Evolutionary conservation across 2,797 vertebrate genomes (phyloP).

Genomic region (Rousettus madagascariensis): DNA sequence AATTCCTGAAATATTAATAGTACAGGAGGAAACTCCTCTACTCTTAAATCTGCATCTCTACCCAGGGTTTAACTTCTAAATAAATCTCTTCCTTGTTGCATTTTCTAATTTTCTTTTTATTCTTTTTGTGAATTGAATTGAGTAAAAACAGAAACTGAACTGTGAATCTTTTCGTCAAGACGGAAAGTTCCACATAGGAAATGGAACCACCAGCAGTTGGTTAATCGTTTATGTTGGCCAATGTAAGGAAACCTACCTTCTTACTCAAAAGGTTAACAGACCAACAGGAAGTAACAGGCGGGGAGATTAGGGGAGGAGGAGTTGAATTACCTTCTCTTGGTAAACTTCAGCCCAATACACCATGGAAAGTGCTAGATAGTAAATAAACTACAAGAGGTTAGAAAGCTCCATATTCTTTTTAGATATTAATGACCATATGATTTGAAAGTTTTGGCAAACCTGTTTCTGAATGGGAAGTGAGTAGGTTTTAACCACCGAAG

Average conservation of each 20-base stretch:
- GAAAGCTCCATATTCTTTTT: constrained; percentile 9
- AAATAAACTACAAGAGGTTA: not conserved
- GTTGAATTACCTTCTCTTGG: not conserved
- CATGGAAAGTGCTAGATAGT: not conserved
- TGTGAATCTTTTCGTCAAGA: not conserved
- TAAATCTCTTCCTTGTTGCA: not conserved
- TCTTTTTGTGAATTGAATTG: constrained; percentile 21
- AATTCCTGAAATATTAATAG: constrained; percentile 22
- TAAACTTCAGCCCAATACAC: not conserved
- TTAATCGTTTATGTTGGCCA: constrained; percentile 8
- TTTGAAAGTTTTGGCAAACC: not conserved
- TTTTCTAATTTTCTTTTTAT: not conserved
- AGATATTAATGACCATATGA: not conserved
- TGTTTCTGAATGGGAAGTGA: not conserved
- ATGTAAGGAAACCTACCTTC: constrained; percentile 36
- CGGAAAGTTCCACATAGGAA: constrained; percentile 55
- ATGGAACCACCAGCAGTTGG: not conserved
- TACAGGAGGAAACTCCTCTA: not conserved
- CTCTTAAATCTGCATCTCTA: not conserved
- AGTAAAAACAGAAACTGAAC: constrained; percentile 49
- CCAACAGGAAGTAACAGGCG: constrained; percentile 38
- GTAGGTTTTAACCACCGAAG: not conserved
- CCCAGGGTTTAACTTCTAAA: not conserved
- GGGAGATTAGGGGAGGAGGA: not conserved
- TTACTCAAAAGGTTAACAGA: constrained; percentile 44